These are phyloP conservation scores for Lacerta bilineata DNA, from an alignment of 2,797 vertebrate genomes.

Conservation along the genomic window DNA sequence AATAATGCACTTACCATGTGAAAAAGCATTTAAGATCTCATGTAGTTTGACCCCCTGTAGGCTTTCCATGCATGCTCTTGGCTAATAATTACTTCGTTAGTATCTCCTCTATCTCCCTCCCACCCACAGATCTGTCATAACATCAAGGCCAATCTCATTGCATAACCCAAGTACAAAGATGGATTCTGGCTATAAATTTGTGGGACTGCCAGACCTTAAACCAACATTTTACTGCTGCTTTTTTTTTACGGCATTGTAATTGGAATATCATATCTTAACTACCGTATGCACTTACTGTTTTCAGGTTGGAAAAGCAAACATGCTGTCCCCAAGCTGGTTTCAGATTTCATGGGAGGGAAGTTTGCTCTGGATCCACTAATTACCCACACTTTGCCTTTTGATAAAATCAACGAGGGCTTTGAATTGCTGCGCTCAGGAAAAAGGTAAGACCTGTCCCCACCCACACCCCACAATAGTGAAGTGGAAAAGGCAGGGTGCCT, in stretches of 20 bases:
- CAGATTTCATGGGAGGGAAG: slow-evolving; percentile 86
- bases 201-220: slow-evolving; percentile 20
- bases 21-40: too few species aligned
- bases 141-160: neutral
- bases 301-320: slow-evolving; percentile 82
- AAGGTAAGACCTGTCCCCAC: slow-evolving; percentile 76
- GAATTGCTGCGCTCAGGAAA: slow-evolving; percentile 85
- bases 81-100: too few species aligned
- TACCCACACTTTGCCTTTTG: slow-evolving; percentile 85
- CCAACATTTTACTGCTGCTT: neutral
- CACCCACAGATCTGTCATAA: neutral
- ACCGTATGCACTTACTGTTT: neutral
- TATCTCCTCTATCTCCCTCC: neutral
- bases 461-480: too few species aligned
- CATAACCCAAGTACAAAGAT: neutral
- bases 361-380: slow-evolving; percentile 89
- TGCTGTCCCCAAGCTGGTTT: slow-evolving; percentile 82
- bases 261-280: neutral
- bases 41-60: too few species aligned
- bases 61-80: too few species aligned
- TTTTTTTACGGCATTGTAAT: neutral
- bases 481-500: too few species aligned
- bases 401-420: slow-evolving; percentile 87
- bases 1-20: too few species aligned
- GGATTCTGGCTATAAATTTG: neutral